These are phyloP conservation scores for Labia minor DNA, from an alignment of 2,888 invertebrate genomes.

Conservation along the genomic window DNA sequence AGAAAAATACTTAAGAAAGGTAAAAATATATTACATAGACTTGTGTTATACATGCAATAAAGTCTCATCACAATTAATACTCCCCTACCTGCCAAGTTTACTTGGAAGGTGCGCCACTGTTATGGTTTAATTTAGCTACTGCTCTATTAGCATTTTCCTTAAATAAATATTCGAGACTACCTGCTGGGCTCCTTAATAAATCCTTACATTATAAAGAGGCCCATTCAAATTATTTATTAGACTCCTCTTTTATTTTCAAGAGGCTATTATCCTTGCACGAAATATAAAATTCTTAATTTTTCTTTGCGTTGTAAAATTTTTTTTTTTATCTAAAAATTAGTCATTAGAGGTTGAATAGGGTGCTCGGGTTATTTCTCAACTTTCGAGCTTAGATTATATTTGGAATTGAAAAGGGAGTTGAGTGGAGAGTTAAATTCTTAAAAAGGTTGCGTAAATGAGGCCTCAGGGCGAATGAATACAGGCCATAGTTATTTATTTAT, in stretches of 20 bases:
- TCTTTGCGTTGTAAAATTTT: background rate
- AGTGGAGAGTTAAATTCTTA: background rate
- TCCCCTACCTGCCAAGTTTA: background rate
- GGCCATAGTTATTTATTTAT: background rate
- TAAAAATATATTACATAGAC: no score
- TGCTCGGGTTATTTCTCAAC: background rate
- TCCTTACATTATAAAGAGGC: background rate
- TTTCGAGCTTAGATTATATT: background rate
- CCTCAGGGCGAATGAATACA: background rate
- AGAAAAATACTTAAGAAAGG: no score
- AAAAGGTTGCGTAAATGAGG: background rate
- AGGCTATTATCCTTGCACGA: background rate
- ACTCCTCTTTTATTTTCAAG: background rate
- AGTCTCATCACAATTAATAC: slow-evolving; percentile 3
- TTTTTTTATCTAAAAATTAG: background rate
- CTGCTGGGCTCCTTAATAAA: slow-evolving; percentile 5
- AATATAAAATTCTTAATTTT: slow-evolving; percentile 3
- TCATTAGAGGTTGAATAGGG: slow-evolving; percentile 3
- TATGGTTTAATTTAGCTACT: background rate
- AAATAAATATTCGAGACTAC: slow-evolving; percentile 6
- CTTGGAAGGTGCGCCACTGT: background rate
- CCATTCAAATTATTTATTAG: slow-evolving; percentile 8
- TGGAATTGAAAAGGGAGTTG: no score
- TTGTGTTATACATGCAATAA: background rate
- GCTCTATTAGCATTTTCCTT: slow-evolving; percentile 13